Percentiles rank a stretch among this genome's conserved stretches.
These are phyloP conservation scores for Hanleya hanleyi DNA, from an alignment of 2,888 invertebrate genomes.

Conservation along the genomic window DNA sequence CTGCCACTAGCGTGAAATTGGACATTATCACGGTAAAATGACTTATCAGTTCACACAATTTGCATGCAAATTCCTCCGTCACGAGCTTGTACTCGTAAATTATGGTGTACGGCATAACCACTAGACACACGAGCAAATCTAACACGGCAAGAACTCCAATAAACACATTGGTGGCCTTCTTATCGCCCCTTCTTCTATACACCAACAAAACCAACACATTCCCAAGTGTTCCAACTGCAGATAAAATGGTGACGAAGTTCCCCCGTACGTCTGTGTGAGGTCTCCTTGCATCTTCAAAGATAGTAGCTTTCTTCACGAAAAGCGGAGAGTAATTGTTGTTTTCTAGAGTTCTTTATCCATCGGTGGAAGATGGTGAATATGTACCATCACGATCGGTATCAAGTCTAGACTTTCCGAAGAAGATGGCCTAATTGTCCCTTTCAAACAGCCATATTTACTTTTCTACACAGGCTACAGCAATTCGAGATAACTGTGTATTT, in stretches of 20 bases:
- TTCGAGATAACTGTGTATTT: too few species aligned
- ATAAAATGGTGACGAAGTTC: neutral
- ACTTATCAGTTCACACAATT: slow-evolving; percentile 14
- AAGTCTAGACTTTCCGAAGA: too few species aligned
- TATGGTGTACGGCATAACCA: slow-evolving; percentile 27
- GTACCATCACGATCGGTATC: too few species aligned
- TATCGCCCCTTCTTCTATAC: slow-evolving; percentile 5
- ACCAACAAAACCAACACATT: slow-evolving; percentile 18
- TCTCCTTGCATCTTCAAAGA: too few species aligned
- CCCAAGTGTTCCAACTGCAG: slow-evolving; percentile 10
- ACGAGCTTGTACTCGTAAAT: slow-evolving; percentile 12
- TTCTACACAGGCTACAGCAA: too few species aligned
- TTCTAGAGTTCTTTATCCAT: too few species aligned
- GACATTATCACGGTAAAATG: slow-evolving; percentile 21
- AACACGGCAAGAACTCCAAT: slow-evolving; percentile 11
- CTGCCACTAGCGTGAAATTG: slow-evolving; percentile 6
- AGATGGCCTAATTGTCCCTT: too few species aligned
- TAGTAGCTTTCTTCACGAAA: too few species aligned
- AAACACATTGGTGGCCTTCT: neutral
- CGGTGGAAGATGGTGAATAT: too few species aligned
- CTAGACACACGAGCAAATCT: slow-evolving; percentile 18
- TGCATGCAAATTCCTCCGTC: slow-evolving; percentile 13
- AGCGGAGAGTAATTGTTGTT: too few species aligned
- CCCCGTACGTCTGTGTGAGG: too few species aligned
- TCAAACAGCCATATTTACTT: too few species aligned